Evolutionary conservation across 2,113 vertebrate genomes (phyloP).

Genomic region (Nycticorax nycticorax): DNA sequence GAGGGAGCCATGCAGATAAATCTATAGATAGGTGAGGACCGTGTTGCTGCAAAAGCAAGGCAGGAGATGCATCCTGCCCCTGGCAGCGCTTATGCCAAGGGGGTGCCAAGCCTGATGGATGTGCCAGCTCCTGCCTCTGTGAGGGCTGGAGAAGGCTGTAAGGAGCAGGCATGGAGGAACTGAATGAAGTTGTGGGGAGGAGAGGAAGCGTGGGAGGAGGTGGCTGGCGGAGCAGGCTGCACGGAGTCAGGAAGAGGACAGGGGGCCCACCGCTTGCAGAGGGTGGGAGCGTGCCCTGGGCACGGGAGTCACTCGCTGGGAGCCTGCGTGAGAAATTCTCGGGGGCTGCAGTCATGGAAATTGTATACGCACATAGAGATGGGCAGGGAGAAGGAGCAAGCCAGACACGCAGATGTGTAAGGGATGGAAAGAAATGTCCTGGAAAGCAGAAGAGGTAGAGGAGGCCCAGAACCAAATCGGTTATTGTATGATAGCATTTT

Average conservation of each 20-base stretch:
- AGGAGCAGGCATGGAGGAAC: neutral
- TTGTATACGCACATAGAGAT: accelerated
- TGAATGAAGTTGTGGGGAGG: neutral
- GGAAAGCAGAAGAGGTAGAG: neutral
- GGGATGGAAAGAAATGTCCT: neutral
- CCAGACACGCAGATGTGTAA: neutral
- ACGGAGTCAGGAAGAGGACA: conserved; percentile 2
- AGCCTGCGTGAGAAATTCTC: neutral
- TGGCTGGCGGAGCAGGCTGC: neutral
- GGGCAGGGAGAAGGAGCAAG: neutral
- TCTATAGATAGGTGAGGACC: neutral
- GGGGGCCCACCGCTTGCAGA: neutral
- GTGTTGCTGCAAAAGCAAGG: neutral
- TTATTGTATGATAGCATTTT: neutral
- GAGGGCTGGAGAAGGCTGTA: neutral
- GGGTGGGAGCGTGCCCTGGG: conserved; percentile 30
- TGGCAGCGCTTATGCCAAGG: neutral
- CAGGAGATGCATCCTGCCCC: neutral
- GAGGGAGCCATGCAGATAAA: neutral
- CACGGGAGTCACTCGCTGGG: neutral
- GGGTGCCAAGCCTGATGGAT: accelerated
- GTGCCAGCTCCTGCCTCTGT: neutral
- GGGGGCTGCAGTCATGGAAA: conserved; percentile 8
- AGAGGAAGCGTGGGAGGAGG: neutral
- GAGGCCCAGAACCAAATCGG: neutral